Conservation (phyloP, 1,140 invertebrate genomes). For the Littorina saxatilis region DNA sequence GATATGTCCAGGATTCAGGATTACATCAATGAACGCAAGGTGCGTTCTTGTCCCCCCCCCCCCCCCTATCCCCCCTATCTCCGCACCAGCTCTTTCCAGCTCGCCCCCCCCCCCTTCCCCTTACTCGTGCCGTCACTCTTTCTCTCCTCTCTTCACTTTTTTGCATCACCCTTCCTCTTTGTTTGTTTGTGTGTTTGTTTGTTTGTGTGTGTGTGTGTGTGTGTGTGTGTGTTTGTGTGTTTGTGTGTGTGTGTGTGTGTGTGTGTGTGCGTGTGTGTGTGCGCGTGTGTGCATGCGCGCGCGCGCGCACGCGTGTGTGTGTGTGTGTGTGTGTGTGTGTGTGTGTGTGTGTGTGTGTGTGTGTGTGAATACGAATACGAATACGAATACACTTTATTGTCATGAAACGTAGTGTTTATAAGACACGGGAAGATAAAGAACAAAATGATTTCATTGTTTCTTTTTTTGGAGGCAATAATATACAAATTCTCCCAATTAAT, state of each 20-base stretch:
- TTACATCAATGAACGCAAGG: slow-evolving; percentile 43
- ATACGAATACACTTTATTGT: too few relatives aligned
- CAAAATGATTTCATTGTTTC: too few relatives aligned
- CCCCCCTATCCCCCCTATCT: too few relatives aligned
- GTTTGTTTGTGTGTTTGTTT: neutral
- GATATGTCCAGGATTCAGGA: slow-evolving; percentile 35
- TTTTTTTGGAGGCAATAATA: too few relatives aligned
- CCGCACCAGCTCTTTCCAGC: too few relatives aligned
- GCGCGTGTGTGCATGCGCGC: neutral
- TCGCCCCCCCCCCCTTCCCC: too few relatives aligned
- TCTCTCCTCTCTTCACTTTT: too few relatives aligned
- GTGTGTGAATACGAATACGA: neutral
- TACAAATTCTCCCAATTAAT: too few relatives aligned
- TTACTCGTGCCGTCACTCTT: too few relatives aligned
- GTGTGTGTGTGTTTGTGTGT: slow-evolving; percentile 18
- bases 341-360: slow-evolving; percentile 8
- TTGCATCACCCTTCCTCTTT: too few relatives aligned
- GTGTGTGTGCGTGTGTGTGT: neutral
- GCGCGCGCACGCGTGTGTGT: neutral
- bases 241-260: neutral
- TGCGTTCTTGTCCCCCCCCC: slow-evolving; percentile 6
- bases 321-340: slow-evolving; percentile 4
- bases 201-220: neutral
- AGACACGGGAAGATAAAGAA: too few relatives aligned
- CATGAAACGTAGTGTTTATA: too few relatives aligned